Evolutionary conservation across 2,888 invertebrate genomes (phyloP).

Genomic region (Yponomeuta evonymella): DNA sequence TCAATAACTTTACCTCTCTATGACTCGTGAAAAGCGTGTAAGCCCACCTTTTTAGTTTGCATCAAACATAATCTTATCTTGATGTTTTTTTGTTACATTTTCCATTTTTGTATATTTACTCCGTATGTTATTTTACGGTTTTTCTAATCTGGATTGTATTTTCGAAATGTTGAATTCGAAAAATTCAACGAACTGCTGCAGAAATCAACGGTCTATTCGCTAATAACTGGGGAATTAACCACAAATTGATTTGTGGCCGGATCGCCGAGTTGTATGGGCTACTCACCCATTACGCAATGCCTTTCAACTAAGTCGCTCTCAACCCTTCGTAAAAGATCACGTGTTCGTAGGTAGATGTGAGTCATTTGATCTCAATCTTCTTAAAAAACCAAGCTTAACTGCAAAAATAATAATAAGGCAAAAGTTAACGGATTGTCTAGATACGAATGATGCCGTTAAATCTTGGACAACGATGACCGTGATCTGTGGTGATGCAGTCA

Average conservation of each 20-base stretch:
- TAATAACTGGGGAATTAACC: not conserved
- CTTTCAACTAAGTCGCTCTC: not conserved
- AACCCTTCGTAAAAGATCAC: not conserved
- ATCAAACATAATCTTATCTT: no score
- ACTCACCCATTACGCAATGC: not conserved
- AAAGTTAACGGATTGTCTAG: not conserved
- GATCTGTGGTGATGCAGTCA: not conserved
- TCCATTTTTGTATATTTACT: no score
- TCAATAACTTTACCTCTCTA: no score
- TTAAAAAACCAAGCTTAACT: not conserved
- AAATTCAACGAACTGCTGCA: not conserved
- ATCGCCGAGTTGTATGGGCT: not conserved
- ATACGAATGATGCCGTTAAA: not conserved
- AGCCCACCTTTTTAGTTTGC: no score
- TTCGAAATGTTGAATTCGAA: no score
- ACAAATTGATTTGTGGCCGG: not conserved
- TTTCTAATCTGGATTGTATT: no score
- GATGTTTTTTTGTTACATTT: no score
- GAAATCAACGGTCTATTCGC: not conserved
- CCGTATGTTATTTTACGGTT: no score
- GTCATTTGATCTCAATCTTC: not conserved
- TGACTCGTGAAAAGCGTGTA: no score
- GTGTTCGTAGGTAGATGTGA: not conserved
- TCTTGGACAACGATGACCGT: not conserved
- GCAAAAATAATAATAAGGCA: not conserved